Evolutionary conservation across 2,888 invertebrate genomes (phyloP), one percentile per base, ranked within the genome.

Genomic region (Liodrosophila aerea): DNA sequence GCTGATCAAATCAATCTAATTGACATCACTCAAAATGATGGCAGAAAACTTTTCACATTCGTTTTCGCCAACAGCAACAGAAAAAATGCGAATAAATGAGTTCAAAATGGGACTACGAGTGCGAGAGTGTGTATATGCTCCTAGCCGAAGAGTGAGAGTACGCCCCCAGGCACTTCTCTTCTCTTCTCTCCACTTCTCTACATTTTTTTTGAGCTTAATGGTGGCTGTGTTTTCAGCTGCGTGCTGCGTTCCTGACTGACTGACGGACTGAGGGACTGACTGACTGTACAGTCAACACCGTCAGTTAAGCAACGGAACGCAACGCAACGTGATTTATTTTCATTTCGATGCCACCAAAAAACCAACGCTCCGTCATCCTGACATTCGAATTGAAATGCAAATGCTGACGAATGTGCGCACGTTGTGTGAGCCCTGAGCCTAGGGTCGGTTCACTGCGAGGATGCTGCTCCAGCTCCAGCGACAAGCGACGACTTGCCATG

Each of bases 1-100:
- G 82, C 87, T 88, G 88, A 89, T 89, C 89, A 89, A 89, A 89
- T 89, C 88, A 89, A 88, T 88, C 89, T 88, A 88, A 89, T 89
- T 89, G 88, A 89, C 89, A 89, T 89, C 88, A 88, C 87, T 89
- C 89, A 89, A 89, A 88, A 88, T 88, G 87, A 88, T 88, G 87
- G 80, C 86, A 76, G 75, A 83, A 87, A 87, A 86, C 74, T 74
- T 83, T 77, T 69, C 85, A 72, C 81, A 76, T 85, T 83, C 73
- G 71, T 76, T 77, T 64, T 74, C 53, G 75, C 67, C 22, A 22
- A 45, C 16, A 15, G 16, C 1, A 34, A n/a, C 7, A 11, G 50
- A 71, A 80, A 76, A 76, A 73, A 71, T 77, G 70, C 66, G 85
- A 78, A 87, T 86, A 87, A 86, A 85, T 86, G 86, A 76, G 84